Base-by-base conservation (phyloP, 1,140 invertebrate genomes). In the Drosophila equinoxialis region DNA sequence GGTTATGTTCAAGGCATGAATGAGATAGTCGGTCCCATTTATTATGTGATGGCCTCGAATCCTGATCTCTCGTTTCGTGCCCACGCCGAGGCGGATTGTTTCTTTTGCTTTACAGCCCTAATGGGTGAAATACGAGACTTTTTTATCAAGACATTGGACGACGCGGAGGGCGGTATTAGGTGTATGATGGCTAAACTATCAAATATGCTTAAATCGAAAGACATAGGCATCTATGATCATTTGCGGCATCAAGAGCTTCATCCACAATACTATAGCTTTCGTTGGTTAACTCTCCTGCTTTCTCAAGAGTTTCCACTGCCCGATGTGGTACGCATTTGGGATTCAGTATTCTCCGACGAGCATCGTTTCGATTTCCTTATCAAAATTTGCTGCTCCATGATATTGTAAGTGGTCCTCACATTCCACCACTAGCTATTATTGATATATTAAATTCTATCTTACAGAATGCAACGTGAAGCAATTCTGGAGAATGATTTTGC, bases 1-100 rank as follows among this genome's bases (percentile, higher is more conserved):
- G 96, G 97, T 3, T 99, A 99, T 93, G 98, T 99, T 0, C 98
- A 99, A 93, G 98, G 99, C 69, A 99, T 99, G 98, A 99, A 99
- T 94, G 99, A 99, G 93, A 99, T 99, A 77, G 96, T 99, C 68
- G 99, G 98, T 0, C 98, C 98, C 17, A 98, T 99, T 81, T 99
- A 99, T 93, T 98, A 99, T 92, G 96, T 97, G 6, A 98, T 99
- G 93, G 98, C 98, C 13, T 96, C 95, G 48, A 97, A 99, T 94
- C 94, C 97, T 4, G 95, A 97, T 93, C 81, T 93, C n/a, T 93
- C 95, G 64, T 97, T 95, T 94, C 94, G 96, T 94, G 98, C 96
- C 91, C 94, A 97, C 92, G 98, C 98, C 0, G 99, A 99, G 92
- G 97, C 98, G 0, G 99, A 99, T 92, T 96, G 97, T 65, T 99